A percentile compares a stretch with the other conserved stretches of the same genome.
Evolutionary conservation across 1,140 invertebrate genomes (phyloP).

Genomic region (Trichomalopsis sarcophagae): DNA sequence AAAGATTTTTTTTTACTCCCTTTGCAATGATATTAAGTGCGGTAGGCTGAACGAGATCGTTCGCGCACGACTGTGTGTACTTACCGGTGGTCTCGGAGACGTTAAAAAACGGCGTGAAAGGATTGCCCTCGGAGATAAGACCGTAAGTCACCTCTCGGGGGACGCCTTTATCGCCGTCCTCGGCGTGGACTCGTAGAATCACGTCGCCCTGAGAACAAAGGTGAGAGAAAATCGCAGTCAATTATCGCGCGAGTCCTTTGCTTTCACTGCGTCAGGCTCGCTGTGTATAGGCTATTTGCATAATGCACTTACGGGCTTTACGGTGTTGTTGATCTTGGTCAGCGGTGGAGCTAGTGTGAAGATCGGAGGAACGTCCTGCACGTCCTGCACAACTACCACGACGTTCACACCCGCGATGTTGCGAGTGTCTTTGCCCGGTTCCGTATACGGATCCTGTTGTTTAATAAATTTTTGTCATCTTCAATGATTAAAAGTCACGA

Average conservation of each 20-base stretch:
- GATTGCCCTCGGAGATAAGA: conserved; percentile 87
- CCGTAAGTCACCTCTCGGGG: conserved; percentile 89
- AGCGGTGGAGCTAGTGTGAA: conserved; percentile 88
- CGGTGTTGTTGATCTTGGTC: conserved; percentile 77
- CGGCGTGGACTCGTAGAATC: conserved; percentile 85
- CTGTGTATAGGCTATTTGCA: not conserved
- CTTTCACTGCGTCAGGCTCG: not conserved
- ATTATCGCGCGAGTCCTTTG: not conserved
- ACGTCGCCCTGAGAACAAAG: conserved; percentile 75
- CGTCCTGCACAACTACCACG: conserved; percentile 87
- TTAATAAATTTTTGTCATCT: conserved; percentile 11
- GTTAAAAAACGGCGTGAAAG: conserved; percentile 88
- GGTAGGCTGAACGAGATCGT: not conserved
- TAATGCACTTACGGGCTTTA: conserved; percentile 65
- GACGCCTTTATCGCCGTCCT: conserved; percentile 91
- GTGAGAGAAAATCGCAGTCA: conserved; percentile 26
- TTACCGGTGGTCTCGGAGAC: conserved; percentile 88
- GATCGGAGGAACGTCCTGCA: conserved; percentile 90
- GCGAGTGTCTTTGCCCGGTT: conserved; percentile 85
- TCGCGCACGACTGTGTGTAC: not conserved
- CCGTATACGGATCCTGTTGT: conserved; percentile 87
- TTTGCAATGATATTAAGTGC: not conserved
- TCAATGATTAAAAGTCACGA: not conserved
- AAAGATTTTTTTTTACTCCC: not conserved
- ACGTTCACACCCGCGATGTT: conserved; percentile 89